phyloP scores from a whole-genome alignment of 2,888 invertebrate genomes.

The Nebria brevicollis region DNA sequence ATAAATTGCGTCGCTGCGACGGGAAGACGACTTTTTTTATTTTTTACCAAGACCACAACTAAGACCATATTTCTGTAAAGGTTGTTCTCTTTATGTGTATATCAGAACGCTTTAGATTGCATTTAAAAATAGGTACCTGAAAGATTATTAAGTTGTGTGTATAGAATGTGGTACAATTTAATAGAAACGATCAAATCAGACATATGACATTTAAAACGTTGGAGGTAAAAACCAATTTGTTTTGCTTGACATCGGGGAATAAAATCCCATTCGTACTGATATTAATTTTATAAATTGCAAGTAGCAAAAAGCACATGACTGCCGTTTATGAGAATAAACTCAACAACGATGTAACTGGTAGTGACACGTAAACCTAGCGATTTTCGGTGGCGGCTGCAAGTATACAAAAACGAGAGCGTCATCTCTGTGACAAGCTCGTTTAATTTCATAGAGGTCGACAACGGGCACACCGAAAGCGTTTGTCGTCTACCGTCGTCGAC shows the following conservation, averaged over 20 bases:
- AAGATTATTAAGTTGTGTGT: not conserved
- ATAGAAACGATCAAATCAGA: not conserved
- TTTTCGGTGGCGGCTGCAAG: not conserved
- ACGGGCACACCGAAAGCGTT: not conserved
- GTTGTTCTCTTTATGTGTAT: too few species aligned
- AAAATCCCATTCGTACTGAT: slow-evolving; percentile 41
- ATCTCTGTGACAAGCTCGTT: slow-evolving; percentile 12
- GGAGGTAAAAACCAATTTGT: slow-evolving; percentile 37
- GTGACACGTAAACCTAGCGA: slow-evolving; percentile 24
- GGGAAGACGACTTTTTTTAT: too few species aligned
- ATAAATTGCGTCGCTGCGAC: too few species aligned
- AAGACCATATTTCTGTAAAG: too few species aligned
- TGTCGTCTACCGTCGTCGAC: not conserved
- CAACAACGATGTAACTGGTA: slow-evolving; percentile 34
- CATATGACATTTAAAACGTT: not conserved
- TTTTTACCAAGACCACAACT: too few species aligned
- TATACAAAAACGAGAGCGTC: not conserved
- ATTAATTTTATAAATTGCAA: slow-evolving; percentile 42
- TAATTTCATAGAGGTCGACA: slow-evolving; percentile 32
- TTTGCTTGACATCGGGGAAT: slow-evolving; percentile 28
- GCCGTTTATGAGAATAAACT: slow-evolving; percentile 27
- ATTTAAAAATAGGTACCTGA: not conserved
- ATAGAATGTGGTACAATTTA: not conserved
- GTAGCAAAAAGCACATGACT: slow-evolving; percentile 41
- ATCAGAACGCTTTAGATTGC: not conserved